Evolutionary conservation across 2,888 invertebrate genomes (phyloP), one percentile per base, ranked within the genome.

Genomic region (Aproaerema taeniolella): DNA sequence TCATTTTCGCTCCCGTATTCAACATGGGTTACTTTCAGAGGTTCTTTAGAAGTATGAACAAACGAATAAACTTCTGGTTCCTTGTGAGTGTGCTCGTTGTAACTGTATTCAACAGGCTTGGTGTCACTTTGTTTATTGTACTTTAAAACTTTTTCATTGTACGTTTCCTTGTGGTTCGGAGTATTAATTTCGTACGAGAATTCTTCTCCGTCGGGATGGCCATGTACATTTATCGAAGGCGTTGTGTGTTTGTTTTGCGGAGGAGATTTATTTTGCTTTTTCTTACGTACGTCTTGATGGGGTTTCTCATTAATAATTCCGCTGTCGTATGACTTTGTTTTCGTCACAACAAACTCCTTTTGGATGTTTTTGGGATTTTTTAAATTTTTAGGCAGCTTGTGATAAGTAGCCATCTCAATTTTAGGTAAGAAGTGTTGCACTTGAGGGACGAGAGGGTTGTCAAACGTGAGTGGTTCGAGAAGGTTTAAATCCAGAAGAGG

Each of bases 381-480:
- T 8, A 60, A 41, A 43, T 69, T 58, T 30, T 65, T 52, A 3
- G 74, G 73, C 9, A 80, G 54, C 46, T 67, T 75, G 24, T 68
- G 61, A 45, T 81, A 82, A 1, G 68, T 80, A 4, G 73, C 77
- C 26, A 71, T 56, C 40, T 58, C 63, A 39, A 83, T 75, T 58
- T 70, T 71, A 6, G 87, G 87, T 33, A 87, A 63, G 50, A 68
- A 86, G 49, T 86, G 85, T 58, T 87, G 87, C 26, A 83, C 70
- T 72, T 86, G 87, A 7, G 86, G 80, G 10, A 86, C 87, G 16
- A 87, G 52, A 2, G 87, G 83, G 49, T 85, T 86, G 2, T 61
- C 73, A 49, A 87, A 87, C 5, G 73, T 77, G 43, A 87, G 55
- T 2, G 87, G 87, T 47, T 86, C 79, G 25, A 83, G 60, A 32